A percentile compares a stretch with the other conserved stretches of the same genome.
Evolutionary conservation across 2,888 invertebrate species (phyloP).

Genomic region (Melanchra persicariae): DNA sequence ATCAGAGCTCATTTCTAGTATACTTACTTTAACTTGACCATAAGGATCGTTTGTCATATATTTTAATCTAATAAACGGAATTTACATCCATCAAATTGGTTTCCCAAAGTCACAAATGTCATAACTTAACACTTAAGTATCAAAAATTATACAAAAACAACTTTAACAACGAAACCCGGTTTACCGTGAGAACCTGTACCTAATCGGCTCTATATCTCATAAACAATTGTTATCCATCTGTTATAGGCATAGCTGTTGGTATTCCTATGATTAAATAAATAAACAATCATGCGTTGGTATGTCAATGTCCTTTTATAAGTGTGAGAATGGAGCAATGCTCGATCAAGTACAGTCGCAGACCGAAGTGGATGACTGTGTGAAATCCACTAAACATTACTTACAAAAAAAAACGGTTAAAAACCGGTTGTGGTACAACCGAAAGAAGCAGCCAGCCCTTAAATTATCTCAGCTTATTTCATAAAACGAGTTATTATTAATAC

Average conservation of each 20-base stretch:
- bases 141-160: no score
- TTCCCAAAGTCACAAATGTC: neutral
- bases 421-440: neutral
- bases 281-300: neutral
- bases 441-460: neutral
- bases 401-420: neutral
- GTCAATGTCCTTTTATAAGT: conserved; percentile 20
- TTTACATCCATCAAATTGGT: neutral
- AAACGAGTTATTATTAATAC: neutral
- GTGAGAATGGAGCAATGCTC: conserved; percentile 15
- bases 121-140: no score
- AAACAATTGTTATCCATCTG: no score
- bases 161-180: no score
- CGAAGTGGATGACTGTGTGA: neutral
- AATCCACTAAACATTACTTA: neutral
- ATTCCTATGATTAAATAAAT: neutral
- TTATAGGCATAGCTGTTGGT: no score
- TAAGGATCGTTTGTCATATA: neutral
- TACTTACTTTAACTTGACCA: neutral
- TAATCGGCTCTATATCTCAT: no score
- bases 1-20: no score
- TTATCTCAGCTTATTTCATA: neutral
- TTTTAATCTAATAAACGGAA: no score
- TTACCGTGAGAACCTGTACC: no score
- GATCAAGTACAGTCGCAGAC: neutral